A percentile compares a stretch with the other conserved stretches of the same genome.
These are phyloP conservation scores for Pagetopsis macropterus DNA, from an alignment of 2,797 vertebrate species.

Conservation along the genomic window DNA sequence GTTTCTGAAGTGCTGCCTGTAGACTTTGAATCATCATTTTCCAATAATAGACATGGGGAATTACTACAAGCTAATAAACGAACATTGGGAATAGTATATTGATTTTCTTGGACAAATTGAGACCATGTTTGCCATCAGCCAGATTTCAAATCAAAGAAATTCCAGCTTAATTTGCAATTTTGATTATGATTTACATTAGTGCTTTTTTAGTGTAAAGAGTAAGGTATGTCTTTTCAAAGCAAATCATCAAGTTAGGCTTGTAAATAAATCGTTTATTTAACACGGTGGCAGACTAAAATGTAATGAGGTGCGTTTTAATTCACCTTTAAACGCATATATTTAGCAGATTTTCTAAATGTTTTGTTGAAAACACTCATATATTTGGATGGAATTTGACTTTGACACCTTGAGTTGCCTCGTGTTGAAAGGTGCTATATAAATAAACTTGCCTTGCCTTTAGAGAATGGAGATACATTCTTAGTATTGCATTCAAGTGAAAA, in stretches of 20 bases:
- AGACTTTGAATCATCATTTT: slow-evolving; percentile 4
- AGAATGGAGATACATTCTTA: too few species aligned
- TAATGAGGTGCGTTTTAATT: not conserved
- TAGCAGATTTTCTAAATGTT: not conserved
- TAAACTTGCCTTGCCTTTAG: not conserved
- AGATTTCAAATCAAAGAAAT: too few species aligned
- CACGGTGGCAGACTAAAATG: not conserved
- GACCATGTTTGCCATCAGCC: not conserved
- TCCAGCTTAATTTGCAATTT: too few species aligned
- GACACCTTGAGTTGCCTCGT: too few species aligned
- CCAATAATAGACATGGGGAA: slow-evolving; percentile 10
- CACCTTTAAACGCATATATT: not conserved
- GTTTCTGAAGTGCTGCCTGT: slow-evolving; percentile 1
- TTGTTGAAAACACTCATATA: too few species aligned
- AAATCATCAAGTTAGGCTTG: too few species aligned
- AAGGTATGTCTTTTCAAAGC: too few species aligned
- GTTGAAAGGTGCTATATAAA: too few species aligned
- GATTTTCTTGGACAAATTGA: not conserved
- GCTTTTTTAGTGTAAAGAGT: too few species aligned
- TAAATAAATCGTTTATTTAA: too few species aligned
- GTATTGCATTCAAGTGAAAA: too few species aligned
- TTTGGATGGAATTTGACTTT: not conserved
- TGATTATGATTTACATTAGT: too few species aligned
- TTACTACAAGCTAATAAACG: not conserved
- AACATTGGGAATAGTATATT: not conserved